Conservation (phyloP, 2,888 invertebrate species). For the Chirona hameri region DNA sequence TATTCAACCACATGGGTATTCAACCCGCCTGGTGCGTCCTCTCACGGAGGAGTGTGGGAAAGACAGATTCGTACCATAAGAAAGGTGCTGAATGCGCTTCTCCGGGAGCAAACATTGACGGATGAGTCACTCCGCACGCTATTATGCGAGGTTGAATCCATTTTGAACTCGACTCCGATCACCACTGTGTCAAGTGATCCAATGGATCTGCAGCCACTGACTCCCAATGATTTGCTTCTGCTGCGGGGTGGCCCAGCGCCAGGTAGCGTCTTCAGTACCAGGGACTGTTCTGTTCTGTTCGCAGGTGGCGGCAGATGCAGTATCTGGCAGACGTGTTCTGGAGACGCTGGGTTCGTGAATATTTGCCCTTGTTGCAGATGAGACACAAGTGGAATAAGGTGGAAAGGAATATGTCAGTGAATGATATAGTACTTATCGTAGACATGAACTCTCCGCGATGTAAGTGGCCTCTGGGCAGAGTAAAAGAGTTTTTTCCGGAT, state of each 20-base stretch:
- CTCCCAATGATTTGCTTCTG: slow-evolving; percentile 30
- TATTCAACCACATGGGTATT: background rate
- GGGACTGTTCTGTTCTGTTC: too few species aligned
- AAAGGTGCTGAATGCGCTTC: slow-evolving; percentile 30
- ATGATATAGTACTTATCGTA: slow-evolving; percentile 12
- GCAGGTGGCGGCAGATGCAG: slow-evolving; percentile 12
- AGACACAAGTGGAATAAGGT: too few species aligned
- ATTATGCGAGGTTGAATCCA: slow-evolving; percentile 33
- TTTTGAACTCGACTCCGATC: slow-evolving; percentile 31
- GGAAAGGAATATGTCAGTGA: background rate
- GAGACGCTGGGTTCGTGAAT: slow-evolving; percentile 27
- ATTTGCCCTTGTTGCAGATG: background rate
- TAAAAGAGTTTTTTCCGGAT: background rate
- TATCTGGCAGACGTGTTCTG: slow-evolving; percentile 33
- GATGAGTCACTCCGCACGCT: slow-evolving; percentile 23
- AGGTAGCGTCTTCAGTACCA: too few species aligned
- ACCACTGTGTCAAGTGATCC: slow-evolving; percentile 24
- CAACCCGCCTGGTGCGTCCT: slow-evolving; percentile 29
- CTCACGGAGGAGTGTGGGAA: slow-evolving; percentile 31
- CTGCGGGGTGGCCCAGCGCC: slow-evolving; percentile 2
- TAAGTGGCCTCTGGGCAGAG: background rate
- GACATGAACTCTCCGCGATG: background rate
- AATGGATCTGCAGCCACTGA: slow-evolving; percentile 30
- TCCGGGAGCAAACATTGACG: slow-evolving; percentile 30
- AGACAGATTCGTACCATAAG: slow-evolving; percentile 23